Conservation (phyloP, 2,113 vertebrate species). For the Rattus rattus region DNA sequence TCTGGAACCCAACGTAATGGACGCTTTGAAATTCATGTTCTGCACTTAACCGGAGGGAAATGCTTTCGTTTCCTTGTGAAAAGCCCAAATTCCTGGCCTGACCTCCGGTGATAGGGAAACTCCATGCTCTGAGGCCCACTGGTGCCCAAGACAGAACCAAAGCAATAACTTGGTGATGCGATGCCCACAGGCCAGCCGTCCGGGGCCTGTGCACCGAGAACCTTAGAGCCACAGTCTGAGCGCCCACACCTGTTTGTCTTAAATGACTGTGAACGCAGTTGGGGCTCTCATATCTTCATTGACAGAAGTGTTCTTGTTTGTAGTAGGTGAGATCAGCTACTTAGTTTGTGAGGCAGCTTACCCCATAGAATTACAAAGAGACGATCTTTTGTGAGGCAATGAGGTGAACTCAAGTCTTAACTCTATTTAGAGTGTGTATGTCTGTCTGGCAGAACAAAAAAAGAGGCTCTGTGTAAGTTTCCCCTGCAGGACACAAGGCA, state of each 20-base stretch:
- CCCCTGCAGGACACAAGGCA: constrained; percentile 61
- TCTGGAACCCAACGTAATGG: constrained; percentile 86
- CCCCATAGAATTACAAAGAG: constrained; percentile 82
- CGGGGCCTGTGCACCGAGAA: constrained; percentile 85
- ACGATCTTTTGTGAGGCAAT: constrained; percentile 86
- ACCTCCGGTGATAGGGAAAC: constrained; percentile 83
- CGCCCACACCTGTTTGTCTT: constrained; percentile 88
- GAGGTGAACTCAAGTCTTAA: constrained; percentile 80
- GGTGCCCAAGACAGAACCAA: constrained; percentile 89
- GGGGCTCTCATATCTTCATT: constrained; percentile 76
- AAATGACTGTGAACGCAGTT: constrained; percentile 79
- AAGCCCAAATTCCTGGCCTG: constrained; percentile 85
- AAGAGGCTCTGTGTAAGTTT: constrained; percentile 70
- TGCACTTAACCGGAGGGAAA: constrained; percentile 87
- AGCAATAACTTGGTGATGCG: constrained; percentile 88
- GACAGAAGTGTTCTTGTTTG: constrained; percentile 76
- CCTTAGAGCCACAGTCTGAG: constrained; percentile 75
- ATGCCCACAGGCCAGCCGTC: constrained; percentile 74
- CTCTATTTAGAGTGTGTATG: constrained; percentile 74
- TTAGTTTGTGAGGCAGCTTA: constrained; percentile 86
- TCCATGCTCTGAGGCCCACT: constrained; percentile 83
- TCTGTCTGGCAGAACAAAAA: constrained; percentile 81
- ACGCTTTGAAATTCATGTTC: constrained; percentile 89
- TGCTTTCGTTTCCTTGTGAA: constrained; percentile 84
- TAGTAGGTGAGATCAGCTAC: constrained; percentile 74